Base-by-base conservation (phyloP, 2,113 vertebrate genomes). In the Eurypyga helias region DNA sequence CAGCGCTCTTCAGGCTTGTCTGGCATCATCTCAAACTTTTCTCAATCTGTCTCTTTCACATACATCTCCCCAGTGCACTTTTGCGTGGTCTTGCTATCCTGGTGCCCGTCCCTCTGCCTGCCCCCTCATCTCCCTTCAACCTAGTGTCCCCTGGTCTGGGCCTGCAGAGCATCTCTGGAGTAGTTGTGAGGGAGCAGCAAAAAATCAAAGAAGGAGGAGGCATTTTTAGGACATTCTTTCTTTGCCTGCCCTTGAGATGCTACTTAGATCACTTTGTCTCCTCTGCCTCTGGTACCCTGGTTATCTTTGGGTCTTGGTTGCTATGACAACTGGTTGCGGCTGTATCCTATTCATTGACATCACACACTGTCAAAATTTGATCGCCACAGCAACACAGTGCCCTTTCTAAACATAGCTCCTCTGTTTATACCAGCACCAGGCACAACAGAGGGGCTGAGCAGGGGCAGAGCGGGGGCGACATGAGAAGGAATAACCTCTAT, bases 231-330 rank as follows among this genome's bases (percentile, higher is more conserved):
- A 48, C 51, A 24, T 62, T 84, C 31, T 78, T 77, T 48, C 86
- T 94, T 82, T 94, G 55, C 51, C 34, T 87, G 95, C 93, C 97
- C 96, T 97, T 97, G 94, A 91, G 94, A 96, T 85, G 70, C 93
- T 85, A 24, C 89, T 93, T 38, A 77, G 87, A 92, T 95, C 83
- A 89, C 80, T 97, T 82, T 85, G 89, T 83, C 81, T 97, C 54
- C 78, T 95, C 81, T 87, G 90, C 77, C 93, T 85, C 87, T 95
- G 91, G 94, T 95, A 97, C 85, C 83, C 87, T 88, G 90, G 84
- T 97, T 97, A 96, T 97, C 96, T 96, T 96, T 96, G 96, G 92
- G 92, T 80, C 96, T 93, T 72, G 93, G 97, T 97, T 97, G 94
- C 97, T 79, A 96, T 92, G 95, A 79, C 96, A 94, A 95, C 94